phyloP scores from a whole-genome alignment of 2,113 vertebrate genomes.

The Chamaea fasciata region DNA sequence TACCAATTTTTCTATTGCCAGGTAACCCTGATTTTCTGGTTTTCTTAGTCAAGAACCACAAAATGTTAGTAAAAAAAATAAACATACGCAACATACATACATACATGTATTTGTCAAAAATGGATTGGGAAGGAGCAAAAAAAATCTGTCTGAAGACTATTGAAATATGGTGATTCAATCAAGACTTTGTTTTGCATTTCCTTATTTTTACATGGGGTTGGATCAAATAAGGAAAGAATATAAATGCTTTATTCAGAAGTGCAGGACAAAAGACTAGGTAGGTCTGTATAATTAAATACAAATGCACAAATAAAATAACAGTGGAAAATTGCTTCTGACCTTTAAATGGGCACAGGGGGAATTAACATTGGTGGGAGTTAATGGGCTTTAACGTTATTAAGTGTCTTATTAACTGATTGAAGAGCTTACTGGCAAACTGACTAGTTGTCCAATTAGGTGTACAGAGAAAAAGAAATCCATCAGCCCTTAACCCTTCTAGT shows the following conservation, averaged over 20 bases:
- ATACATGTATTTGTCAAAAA: neutral
- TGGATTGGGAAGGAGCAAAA: neutral
- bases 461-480: neutral
- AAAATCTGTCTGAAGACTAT: neutral
- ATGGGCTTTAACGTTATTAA: neutral
- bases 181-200: neutral
- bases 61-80: neutral
- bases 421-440: neutral
- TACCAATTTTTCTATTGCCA: neutral
- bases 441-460: neutral
- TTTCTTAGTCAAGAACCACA: neutral
- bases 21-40: neutral
- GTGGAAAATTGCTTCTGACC: neutral
- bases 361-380: neutral
- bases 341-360: neutral
- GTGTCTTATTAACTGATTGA: neutral
- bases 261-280: neutral
- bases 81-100: neutral
- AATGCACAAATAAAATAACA: neutral
- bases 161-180: neutral
- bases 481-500: neutral
- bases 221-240: neutral
- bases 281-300: neutral
- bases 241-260: neutral
- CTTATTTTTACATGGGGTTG: neutral